Conservation (phyloP, 2,797 vertebrate genomes). For the Sebastes oblongus region DNA sequence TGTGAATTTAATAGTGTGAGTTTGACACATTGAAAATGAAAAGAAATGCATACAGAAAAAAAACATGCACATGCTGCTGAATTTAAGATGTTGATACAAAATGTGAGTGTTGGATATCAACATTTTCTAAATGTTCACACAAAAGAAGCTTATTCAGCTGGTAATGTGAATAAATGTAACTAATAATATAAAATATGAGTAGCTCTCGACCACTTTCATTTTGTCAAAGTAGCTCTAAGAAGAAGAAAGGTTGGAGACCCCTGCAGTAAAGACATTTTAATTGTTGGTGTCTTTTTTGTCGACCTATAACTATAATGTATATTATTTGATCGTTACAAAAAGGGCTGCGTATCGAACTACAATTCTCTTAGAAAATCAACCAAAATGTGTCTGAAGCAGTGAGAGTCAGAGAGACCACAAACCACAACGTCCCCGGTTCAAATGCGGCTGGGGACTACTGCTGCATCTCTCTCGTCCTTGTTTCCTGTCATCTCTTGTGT, state of each 20-base stretch:
- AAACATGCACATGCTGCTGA: too few relatives aligned
- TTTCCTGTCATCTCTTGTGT: background rate
- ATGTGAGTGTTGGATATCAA: too few relatives aligned
- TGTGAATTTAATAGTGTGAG: too few relatives aligned
- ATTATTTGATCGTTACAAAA: background rate
- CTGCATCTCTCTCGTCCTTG: background rate
- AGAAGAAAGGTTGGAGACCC: rapidly evolving
- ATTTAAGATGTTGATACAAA: too few relatives aligned
- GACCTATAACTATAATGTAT: background rate
- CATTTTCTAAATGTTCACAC: too few relatives aligned
- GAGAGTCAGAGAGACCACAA: background rate
- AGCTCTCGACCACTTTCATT: too few relatives aligned
- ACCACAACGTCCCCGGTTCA: background rate
- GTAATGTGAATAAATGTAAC: too few relatives aligned
- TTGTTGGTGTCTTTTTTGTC: background rate
- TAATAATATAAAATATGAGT: too few relatives aligned
- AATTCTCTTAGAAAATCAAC: background rate
- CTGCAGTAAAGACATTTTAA: background rate
- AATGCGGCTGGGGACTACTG: background rate
- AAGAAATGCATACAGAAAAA: too few relatives aligned
- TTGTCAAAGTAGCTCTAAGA: too few relatives aligned
- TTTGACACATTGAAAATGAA: too few relatives aligned
- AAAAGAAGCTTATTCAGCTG: too few relatives aligned
- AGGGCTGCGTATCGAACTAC: background rate
- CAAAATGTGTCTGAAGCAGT: background rate